A percentile compares a stretch with the other conserved stretches of the same genome.
Conservation (phyloP, 2,797 vertebrate species). For the Hippocampus kuda region DNA sequence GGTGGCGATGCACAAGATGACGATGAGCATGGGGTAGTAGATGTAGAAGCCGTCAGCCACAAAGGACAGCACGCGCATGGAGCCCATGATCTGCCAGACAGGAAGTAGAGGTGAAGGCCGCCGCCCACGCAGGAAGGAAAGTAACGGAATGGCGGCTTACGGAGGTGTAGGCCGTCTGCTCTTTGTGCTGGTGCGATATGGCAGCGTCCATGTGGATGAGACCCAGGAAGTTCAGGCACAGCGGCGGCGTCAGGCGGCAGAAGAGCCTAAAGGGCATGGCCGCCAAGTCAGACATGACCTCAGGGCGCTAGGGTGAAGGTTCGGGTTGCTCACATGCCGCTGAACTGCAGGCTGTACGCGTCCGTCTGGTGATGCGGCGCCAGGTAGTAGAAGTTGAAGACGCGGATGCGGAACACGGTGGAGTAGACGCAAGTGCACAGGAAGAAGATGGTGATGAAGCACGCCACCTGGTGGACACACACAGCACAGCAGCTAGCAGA, state of each 20-base stretch:
- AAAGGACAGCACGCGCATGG: constrained; percentile 90
- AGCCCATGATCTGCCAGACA: constrained; percentile 89
- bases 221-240: constrained; percentile 97
- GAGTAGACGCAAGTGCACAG: constrained; percentile 94
- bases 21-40: constrained; percentile 95
- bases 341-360: constrained; percentile 97
- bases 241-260: constrained; percentile 89
- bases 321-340: constrained; percentile 81
- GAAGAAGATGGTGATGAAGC: constrained; percentile 96
- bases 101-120: constrained; percentile 11
- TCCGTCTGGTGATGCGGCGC: constrained; percentile 96
- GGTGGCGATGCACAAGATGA: constrained; percentile 93
- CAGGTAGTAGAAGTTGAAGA: constrained; percentile 98
- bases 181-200: constrained; percentile 81
- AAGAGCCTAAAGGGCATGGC: constrained; percentile 73
- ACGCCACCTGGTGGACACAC: constrained; percentile 79
- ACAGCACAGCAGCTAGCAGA: not conserved
- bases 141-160: constrained; percentile 50
- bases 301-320: constrained; percentile 69
- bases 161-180: constrained; percentile 91
- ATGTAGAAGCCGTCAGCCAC: constrained; percentile 96
- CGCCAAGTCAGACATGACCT: not conserved
- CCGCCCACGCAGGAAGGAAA: not conserved
- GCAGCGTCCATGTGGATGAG: constrained; percentile 95
- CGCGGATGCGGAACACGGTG: constrained; percentile 92